Conservation (phyloP, 2,888 invertebrate species). For the Thecophora atra region DNA sequence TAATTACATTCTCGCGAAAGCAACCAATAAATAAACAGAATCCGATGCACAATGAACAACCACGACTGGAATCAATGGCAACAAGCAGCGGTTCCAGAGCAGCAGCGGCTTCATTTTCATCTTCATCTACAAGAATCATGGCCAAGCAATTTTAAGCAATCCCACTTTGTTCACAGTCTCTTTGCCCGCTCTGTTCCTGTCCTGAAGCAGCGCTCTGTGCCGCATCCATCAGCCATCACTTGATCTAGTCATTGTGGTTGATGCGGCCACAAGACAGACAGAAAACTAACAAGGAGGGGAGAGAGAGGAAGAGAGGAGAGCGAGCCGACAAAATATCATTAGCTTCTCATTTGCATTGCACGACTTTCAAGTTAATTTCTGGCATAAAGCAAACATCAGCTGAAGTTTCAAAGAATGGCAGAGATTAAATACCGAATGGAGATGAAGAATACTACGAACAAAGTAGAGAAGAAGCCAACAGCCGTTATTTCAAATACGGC, state of each 20-base stretch:
- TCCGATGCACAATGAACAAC: neutral
- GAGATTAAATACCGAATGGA: neutral
- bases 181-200: neutral
- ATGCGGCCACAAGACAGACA: constrained; percentile 1
- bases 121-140: neutral
- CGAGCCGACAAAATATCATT: neutral
- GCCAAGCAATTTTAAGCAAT: neutral
- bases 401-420: neutral
- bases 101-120: neutral
- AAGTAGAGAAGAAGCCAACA: neutral
- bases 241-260: neutral
- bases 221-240: neutral
- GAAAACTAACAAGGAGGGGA: neutral
- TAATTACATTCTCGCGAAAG: neutral
- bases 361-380: constrained; percentile 62
- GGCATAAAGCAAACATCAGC: constrained; percentile 62
- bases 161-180: no score
- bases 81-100: neutral
- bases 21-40: neutral
- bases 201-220: neutral
- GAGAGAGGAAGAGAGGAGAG: neutral
- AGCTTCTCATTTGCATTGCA: constrained; percentile 60
- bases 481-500: neutral
- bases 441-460: neutral
- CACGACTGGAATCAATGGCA: neutral